Evolutionary conservation across 2,113 vertebrate genomes (phyloP), one percentile per base, ranked within the genome.

Genomic region (Apistogramma diplotaenia): DNA sequence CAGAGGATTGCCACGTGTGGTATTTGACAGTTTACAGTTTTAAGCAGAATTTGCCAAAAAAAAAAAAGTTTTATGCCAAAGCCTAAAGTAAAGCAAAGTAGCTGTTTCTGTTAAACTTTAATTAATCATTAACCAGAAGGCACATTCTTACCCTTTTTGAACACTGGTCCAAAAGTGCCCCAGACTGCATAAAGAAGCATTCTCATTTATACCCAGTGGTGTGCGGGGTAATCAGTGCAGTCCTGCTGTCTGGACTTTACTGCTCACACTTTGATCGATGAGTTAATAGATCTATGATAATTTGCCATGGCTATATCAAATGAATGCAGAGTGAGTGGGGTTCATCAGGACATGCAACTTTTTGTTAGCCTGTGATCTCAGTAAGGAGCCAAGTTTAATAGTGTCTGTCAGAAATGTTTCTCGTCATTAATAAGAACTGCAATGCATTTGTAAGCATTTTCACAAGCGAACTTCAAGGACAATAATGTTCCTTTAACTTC

Each of bases 221-320:
- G 51, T 74, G 55, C 87, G 6, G 25, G 76, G 19, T 58, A 79
- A 31, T 76, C 70, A 58, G 55, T 74, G 58, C n/a, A 74, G 78
- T 76, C 76, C 71, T 62, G 70, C 35, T 53, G 70, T 76, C 55
- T 80, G 76, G 46, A 61, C 72, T 57, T 55, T 54, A 62, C 23
- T 76, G 58, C 78, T 81, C 51, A 23, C 18, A 75, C 85, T 89
- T 93, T 89, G 87, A 91, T 82, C 37, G 27, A n/a, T 37, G 58
- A 79, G 21, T 78, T 54, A 33, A 53, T 27, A 31, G 58, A 76
- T 67, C 21, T 85, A 61, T 76, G 72, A 71, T 78, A 37, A 72
- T 85, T 84, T 73, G 75, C 37, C 13, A 10, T 49, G 49, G 58
- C 65, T 53, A 58, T 51, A 82, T 89, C 79, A 83, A 86, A 83